Evolutionary conservation across 2,888 invertebrate species (phyloP).

Genomic region (Steinernema scapterisci): DNA sequence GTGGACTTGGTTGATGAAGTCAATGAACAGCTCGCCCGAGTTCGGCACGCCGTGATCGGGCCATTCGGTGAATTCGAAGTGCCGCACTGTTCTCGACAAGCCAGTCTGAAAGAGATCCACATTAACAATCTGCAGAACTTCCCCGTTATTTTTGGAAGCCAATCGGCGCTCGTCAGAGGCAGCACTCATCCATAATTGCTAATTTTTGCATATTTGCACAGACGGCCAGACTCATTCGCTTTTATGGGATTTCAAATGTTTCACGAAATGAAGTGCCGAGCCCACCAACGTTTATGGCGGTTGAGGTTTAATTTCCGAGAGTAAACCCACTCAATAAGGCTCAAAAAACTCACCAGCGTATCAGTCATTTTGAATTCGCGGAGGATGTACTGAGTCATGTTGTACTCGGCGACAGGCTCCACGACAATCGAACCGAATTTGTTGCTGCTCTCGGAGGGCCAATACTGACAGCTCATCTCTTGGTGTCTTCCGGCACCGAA

Average conservation of each 20-base stretch:
- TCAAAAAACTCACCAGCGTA: slow-evolving; percentile 74
- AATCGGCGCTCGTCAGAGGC: no score
- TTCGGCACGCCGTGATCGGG: slow-evolving; percentile 82
- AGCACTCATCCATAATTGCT: neutral
- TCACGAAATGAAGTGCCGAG: no score
- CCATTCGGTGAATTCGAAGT: slow-evolving; percentile 79
- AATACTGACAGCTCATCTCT: slow-evolving; percentile 99
- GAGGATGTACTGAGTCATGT: slow-evolving; percentile 98
- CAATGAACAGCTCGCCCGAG: slow-evolving; percentile 96
- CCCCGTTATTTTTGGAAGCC: no score
- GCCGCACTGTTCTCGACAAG: slow-evolving; percentile 89
- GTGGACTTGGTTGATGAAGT: slow-evolving; percentile 91
- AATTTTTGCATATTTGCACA: slow-evolving; percentile 1
- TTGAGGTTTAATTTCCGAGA: neutral
- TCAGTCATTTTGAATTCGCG: slow-evolving; percentile 97
- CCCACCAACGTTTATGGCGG: neutral
- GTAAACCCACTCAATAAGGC: neutral
- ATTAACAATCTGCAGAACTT: no score
- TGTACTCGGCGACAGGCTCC: slow-evolving; percentile 98
- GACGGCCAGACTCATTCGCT: neutral
- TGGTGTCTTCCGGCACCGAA: slow-evolving; percentile 81
- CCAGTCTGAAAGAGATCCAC: slow-evolving; percentile 75
- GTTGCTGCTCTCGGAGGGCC: slow-evolving; percentile 82
- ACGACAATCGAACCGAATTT: slow-evolving; percentile 74
- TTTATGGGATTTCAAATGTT: no score